phyloP scores from a whole-genome alignment of 2,113 vertebrate species.

The Erinaceus europaeus region DNA sequence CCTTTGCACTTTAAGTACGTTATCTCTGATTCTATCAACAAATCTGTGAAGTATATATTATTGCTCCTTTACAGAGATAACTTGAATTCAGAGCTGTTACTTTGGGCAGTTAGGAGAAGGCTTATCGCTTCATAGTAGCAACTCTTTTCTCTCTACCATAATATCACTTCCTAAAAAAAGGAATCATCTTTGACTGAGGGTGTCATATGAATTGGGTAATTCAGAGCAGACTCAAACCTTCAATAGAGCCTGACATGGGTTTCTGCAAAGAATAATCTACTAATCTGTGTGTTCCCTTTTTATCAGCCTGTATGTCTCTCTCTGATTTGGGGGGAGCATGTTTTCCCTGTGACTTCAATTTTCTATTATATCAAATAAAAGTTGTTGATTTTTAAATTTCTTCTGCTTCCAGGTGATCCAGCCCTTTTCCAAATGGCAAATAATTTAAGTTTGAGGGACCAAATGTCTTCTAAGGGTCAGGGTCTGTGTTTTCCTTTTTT shows the following conservation, averaged over 20 bases:
- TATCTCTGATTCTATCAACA: neutral
- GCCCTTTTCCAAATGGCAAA: neutral
- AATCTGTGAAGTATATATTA: neutral
- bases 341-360: no score
- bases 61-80: slow-evolving; percentile 5
- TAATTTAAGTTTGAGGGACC: slow-evolving; percentile 20
- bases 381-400: no score
- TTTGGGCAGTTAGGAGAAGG: neutral
- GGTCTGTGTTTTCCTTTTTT: neutral
- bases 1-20: neutral
- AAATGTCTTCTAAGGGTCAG: neutral
- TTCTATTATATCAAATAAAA: no score
- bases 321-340: no score
- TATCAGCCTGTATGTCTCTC: no score
- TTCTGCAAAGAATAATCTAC: no score
- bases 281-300: no score
- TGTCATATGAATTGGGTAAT: neutral
- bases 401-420: no score
- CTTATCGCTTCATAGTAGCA: neutral
- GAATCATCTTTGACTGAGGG: neutral
- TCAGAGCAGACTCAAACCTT: neutral
- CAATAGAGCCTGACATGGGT: slow-evolving; percentile 16
- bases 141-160: neutral
- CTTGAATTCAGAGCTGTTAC: neutral
- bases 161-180: neutral